phyloP scores from a whole-genome alignment of 2,797 vertebrate species.

The Glossophaga mutica region DNA sequence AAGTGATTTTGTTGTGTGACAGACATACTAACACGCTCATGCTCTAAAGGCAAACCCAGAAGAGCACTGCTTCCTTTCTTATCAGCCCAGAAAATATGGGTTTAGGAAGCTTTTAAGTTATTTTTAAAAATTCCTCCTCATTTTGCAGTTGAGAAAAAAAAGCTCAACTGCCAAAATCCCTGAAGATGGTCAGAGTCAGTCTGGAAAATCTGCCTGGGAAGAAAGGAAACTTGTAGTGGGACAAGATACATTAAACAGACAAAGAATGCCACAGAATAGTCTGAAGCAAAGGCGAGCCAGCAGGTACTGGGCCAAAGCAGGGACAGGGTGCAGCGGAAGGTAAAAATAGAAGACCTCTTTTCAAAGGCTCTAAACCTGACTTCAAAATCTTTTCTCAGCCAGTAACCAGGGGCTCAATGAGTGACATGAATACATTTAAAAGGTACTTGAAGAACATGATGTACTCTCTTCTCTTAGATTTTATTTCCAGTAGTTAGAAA shows the following conservation, averaged over 20 bases:
- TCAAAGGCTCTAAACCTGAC: not conserved
- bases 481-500: not conserved
- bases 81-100: not conserved
- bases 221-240: not conserved
- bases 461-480: not conserved
- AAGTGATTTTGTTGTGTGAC: not conserved
- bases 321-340: not conserved
- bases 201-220: not conserved
- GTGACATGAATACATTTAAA: not conserved
- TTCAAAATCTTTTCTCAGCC: not conserved
- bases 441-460: not conserved
- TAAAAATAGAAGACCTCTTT: not conserved
- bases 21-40: not conserved
- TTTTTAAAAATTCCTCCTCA: not conserved
- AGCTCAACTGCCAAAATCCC: not conserved
- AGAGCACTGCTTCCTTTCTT: not conserved
- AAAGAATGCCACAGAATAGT: not conserved
- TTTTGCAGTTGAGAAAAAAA: constrained; percentile 14
- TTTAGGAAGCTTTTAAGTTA: not conserved
- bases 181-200: not conserved
- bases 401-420: not conserved
- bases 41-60: not conserved
- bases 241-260: not conserved
- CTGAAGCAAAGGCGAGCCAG: not conserved
- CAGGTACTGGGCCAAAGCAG: not conserved